Evolutionary conservation across 2,888 invertebrate genomes (phyloP).

Genomic region (Spisula solida): DNA sequence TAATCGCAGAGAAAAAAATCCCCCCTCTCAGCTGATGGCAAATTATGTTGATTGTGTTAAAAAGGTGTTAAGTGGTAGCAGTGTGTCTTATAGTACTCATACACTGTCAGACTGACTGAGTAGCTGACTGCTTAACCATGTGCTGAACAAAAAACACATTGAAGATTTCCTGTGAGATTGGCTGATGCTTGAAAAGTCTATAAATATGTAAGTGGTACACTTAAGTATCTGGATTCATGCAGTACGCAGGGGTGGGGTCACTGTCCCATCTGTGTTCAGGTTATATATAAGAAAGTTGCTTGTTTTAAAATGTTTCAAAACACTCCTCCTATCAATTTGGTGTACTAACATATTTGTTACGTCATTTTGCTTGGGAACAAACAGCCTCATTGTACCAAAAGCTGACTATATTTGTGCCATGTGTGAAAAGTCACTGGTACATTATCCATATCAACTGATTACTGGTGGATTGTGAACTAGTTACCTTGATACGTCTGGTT

Average conservation of each 20-base stretch:
- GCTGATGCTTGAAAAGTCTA: slow-evolving; percentile 35
- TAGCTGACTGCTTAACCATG: slow-evolving; percentile 21
- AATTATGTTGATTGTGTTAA: slow-evolving; percentile 20
- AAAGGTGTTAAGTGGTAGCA: slow-evolving; percentile 9
- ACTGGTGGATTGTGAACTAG: too few species aligned
- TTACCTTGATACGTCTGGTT: too few species aligned
- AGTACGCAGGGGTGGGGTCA: not conserved
- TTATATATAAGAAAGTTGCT: too few species aligned
- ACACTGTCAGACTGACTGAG: slow-evolving; percentile 31
- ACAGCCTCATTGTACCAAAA: too few species aligned
- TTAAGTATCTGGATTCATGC: not conserved
- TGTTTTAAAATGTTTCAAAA: too few species aligned
- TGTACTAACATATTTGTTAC: too few species aligned
- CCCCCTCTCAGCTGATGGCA: not conserved
- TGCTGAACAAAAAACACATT: slow-evolving; percentile 4
- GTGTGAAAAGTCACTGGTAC: too few species aligned
- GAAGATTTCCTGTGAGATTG: slow-evolving; percentile 40
- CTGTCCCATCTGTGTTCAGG: too few species aligned
- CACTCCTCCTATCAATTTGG: too few species aligned
- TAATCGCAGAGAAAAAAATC: slow-evolving; percentile 5
- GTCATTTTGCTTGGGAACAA: too few species aligned
- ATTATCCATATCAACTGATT: too few species aligned
- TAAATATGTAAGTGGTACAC: slow-evolving; percentile 49
- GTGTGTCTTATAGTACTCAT: not conserved
- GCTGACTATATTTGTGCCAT: too few species aligned